phyloP scores from a whole-genome alignment of 2,888 invertebrate genomes.

The Brachypalpus laphriformis region DNA sequence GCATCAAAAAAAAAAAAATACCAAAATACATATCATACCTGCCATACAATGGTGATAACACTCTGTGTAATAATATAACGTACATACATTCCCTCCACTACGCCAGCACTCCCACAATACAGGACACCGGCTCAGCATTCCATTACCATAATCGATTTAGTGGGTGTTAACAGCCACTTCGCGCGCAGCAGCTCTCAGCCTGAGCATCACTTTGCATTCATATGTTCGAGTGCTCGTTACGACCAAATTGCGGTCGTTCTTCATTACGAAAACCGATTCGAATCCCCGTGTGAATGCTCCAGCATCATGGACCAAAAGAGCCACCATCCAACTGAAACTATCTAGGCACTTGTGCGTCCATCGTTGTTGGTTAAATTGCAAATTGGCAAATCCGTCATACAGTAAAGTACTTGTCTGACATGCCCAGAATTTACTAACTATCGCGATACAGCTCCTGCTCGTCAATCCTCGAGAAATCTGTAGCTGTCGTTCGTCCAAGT shows the following conservation, averaged over 20 bases:
- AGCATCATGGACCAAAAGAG: neutral
- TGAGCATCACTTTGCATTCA: conserved; percentile 56
- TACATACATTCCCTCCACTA: too few relatives aligned
- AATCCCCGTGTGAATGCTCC: conserved; percentile 66
- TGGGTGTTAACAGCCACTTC: conserved; percentile 64
- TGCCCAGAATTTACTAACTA: conserved; percentile 73
- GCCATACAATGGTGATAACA: too few relatives aligned
- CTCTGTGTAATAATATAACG: too few relatives aligned
- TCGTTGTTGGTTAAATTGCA: conserved; percentile 50
- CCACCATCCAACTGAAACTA: neutral
- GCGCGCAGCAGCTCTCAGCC: neutral
- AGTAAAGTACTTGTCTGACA: conserved; percentile 73
- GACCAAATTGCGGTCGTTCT: conserved; percentile 65
- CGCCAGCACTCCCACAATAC: conserved; percentile 21
- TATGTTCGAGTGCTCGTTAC: conserved; percentile 63
- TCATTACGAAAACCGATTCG: conserved; percentile 48
- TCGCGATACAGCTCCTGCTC: conserved; percentile 59
- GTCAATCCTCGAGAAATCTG: conserved; percentile 66
- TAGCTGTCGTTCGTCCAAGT: conserved; percentile 23
- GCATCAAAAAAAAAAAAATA: too few relatives aligned
- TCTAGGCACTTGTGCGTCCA: neutral
- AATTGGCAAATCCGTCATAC: conserved; percentile 74
- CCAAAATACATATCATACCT: too few relatives aligned
- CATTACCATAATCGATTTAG: conserved; percentile 71
- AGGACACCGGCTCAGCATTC: conserved; percentile 59